These are phyloP conservation scores for Mythimna albipuncta DNA, from an alignment of 2,888 invertebrate species.

Conservation along the genomic window DNA sequence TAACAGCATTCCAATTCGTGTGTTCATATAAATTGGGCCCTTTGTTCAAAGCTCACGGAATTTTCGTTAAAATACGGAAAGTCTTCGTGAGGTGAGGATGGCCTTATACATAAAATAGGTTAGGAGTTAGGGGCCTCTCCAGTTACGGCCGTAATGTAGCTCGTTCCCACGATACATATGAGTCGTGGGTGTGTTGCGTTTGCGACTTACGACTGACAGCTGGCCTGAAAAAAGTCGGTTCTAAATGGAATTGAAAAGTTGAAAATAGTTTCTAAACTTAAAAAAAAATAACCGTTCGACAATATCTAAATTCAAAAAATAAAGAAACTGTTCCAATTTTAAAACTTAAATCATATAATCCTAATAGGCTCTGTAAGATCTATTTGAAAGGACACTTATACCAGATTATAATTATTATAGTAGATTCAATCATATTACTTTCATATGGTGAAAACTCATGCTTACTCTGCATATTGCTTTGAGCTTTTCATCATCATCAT, in stretches of 20 bases:
- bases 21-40: slow-evolving; percentile 64
- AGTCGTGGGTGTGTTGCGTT: slow-evolving; percentile 65
- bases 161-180: slow-evolving; percentile 80
- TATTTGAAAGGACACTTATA: too few relatives aligned
- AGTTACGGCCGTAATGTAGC: slow-evolving; percentile 76
- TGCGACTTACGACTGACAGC: slow-evolving; percentile 59
- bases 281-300: neutral
- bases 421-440: too few relatives aligned
- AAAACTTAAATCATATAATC: neutral
- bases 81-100: slow-evolving; percentile 68
- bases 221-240: neutral
- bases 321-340: too few relatives aligned
- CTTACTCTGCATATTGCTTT: too few relatives aligned
- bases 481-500: too few relatives aligned
- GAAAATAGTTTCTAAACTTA: too few relatives aligned
- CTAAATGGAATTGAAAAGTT: neutral
- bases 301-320: too few relatives aligned
- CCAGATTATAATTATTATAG: too few relatives aligned
- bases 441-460: too few relatives aligned
- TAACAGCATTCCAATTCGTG: slow-evolving; percentile 61
- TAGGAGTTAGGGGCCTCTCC: slow-evolving; percentile 69
- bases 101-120: slow-evolving; percentile 79
- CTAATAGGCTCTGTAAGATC: too few relatives aligned
- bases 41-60: slow-evolving; percentile 66
- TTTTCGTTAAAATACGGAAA: slow-evolving; percentile 66